Evolutionary conservation across 2,888 invertebrate genomes (phyloP).

Genomic region (Neoscelio sp.): DNA sequence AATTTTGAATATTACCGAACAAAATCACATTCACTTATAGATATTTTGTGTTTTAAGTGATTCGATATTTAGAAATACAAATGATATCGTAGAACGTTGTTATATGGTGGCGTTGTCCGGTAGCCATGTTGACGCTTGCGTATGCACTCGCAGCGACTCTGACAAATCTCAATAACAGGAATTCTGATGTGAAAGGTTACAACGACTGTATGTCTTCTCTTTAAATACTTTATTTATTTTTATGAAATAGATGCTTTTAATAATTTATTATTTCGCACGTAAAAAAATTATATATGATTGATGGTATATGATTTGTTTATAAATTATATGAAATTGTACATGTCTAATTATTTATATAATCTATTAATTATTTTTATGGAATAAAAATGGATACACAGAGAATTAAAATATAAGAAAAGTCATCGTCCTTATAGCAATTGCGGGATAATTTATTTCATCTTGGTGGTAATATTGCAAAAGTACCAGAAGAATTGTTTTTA

Average conservation of each 20-base stretch:
- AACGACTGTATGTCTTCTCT: neutral
- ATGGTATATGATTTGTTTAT: no score
- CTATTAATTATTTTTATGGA: no score
- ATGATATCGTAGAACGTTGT: slow-evolving; percentile 19
- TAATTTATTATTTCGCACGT: neutral
- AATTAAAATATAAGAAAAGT: no score
- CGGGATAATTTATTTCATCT: no score
- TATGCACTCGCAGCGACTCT: slow-evolving; percentile 71
- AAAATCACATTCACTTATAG: slow-evolving; percentile 71
- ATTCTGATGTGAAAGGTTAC: slow-evolving; percentile 14
- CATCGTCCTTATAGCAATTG: no score
- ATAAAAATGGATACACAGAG: no score
- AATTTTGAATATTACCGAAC: slow-evolving; percentile 13
- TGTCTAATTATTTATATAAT: no score
- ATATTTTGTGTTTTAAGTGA: slow-evolving; percentile 73
- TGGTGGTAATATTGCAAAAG: no score
- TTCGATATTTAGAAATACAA: slow-evolving; percentile 72
- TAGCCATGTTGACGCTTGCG: slow-evolving; percentile 82
- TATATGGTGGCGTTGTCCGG: slow-evolving; percentile 74
- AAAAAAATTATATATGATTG: no score
- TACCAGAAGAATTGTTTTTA: no score
- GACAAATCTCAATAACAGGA: slow-evolving; percentile 47
- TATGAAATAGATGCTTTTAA: neutral
- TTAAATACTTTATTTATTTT: neutral
- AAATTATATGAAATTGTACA: no score